A percentile compares a stretch with the other conserved stretches of the same genome.
Evolutionary conservation across 2,888 invertebrate species (phyloP).

Genomic region (Dryomyza anilis): DNA sequence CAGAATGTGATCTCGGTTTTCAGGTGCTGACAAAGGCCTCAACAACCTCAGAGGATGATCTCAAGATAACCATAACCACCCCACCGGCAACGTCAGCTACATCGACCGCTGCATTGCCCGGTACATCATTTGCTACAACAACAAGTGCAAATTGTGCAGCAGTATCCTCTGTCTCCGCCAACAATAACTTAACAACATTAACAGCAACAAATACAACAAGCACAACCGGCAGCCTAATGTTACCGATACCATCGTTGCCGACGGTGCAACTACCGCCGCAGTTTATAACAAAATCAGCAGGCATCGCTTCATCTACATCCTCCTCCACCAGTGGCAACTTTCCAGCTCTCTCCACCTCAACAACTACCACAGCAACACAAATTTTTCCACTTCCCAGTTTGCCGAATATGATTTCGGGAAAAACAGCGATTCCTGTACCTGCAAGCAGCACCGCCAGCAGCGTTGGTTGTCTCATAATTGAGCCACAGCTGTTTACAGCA

Average conservation of each 20-base stretch:
- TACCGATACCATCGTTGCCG: constrained; percentile 45
- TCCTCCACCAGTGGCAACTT: constrained; percentile 33
- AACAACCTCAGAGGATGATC: constrained; percentile 44
- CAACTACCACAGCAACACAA: constrained; percentile 36
- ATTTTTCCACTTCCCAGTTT: constrained; percentile 49
- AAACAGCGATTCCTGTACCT: constrained; percentile 44
- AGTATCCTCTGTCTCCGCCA: constrained; percentile 18
- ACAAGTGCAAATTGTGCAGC: constrained; percentile 21
- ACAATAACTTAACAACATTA: constrained; percentile 24
- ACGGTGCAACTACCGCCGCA: constrained; percentile 40
- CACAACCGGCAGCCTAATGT: constrained; percentile 39
- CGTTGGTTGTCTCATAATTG: constrained; percentile 53
- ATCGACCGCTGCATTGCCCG: constrained; percentile 29
- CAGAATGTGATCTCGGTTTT: constrained; percentile 56
- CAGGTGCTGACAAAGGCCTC: constrained; percentile 54
- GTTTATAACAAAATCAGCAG: constrained; percentile 3
- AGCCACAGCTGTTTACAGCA: constrained; percentile 50
- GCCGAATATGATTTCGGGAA: constrained; percentile 32
- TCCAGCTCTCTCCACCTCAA: constrained; percentile 30
- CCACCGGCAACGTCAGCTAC: constrained; percentile 22
- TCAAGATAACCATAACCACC: constrained; percentile 42
- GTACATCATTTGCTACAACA: constrained; percentile 15
- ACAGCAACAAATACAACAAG: constrained; percentile 37
- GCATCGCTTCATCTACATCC: background rate
- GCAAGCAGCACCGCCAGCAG: constrained; percentile 45